Percentiles rank a stretch among this genome's conserved stretches.
Conservation (phyloP, 2,113 vertebrate genomes). For the Elephas maximus region DNA sequence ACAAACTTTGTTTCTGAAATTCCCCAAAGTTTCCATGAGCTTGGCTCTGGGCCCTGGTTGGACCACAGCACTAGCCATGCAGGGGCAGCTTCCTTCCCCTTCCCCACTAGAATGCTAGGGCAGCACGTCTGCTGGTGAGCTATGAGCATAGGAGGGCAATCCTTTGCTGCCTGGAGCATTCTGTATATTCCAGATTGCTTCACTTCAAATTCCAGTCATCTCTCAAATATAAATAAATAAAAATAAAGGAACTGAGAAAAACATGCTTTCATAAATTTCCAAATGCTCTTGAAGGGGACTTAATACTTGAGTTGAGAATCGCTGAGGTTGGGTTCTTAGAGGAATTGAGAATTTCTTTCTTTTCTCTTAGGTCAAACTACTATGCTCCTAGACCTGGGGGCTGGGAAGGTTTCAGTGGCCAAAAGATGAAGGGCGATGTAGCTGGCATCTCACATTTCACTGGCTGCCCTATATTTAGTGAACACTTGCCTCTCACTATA, state of each 20-base stretch:
- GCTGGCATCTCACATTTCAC: not conserved
- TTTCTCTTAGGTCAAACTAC: not conserved
- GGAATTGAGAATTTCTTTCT: not conserved
- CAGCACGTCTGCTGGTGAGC: not conserved
- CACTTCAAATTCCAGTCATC: not conserved
- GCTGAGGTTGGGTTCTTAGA: not conserved
- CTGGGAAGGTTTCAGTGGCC: not conserved
- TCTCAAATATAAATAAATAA: not conserved
- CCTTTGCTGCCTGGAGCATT: not conserved
- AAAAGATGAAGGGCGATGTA: not conserved
- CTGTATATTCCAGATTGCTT: not conserved
- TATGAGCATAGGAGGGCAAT: accelerated
- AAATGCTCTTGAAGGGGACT: not conserved
- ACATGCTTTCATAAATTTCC: not conserved
- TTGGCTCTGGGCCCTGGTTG: not conserved
- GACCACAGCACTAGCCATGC: accelerated
- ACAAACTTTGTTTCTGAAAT: not conserved
- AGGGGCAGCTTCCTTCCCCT: not conserved
- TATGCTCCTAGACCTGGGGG: not conserved
- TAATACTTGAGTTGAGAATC: not conserved
- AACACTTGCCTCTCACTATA: not conserved
- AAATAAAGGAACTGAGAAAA: not conserved
- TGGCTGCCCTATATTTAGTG: not conserved
- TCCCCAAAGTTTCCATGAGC: accelerated
- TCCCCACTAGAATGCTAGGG: accelerated